Percentiles rank a stretch among this genome's conserved stretches.
These are phyloP conservation scores for Zaprionus gabonicus DNA, from an alignment of 1,140 invertebrate species.

Conservation along the genomic window DNA sequence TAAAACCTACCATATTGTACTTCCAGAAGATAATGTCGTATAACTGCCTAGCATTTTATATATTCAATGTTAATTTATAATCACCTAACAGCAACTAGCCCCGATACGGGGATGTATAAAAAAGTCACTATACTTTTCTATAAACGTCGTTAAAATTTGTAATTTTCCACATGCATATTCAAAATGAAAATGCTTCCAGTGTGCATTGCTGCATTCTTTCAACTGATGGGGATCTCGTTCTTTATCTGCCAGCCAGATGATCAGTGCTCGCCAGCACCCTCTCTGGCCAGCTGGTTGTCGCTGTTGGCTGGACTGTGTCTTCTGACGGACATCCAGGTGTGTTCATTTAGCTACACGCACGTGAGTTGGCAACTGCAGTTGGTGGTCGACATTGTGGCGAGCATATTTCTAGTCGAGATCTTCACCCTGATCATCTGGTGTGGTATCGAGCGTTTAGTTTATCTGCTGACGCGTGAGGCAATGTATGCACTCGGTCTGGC, in stretches of 20 bases:
- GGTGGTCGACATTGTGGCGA: slow-evolving; percentile 40
- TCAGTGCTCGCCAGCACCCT: slow-evolving; percentile 55
- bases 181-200: slow-evolving; percentile 49
- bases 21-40: too few species aligned
- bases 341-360: slow-evolving; percentile 49
- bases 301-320: slow-evolving; percentile 42
- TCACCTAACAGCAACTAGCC: not conserved
- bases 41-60: too few species aligned
- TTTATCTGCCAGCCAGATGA: slow-evolving; percentile 58
- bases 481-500: not conserved
- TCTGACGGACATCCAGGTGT: slow-evolving; percentile 49
- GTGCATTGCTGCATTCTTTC: slow-evolving; percentile 30
- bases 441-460: slow-evolving; percentile 45
- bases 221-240: slow-evolving; percentile 41
- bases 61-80: too few species aligned
- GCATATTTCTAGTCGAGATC: slow-evolving; percentile 49
- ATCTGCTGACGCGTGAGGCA: slow-evolving; percentile 3
- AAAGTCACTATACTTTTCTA: not conserved
- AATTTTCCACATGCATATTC: not conserved
- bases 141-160: not conserved
- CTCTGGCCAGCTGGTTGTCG: slow-evolving; percentile 56
- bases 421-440: slow-evolving; percentile 59
- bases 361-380: slow-evolving; percentile 43
- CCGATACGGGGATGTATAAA: not conserved
- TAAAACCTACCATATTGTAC: too few species aligned